A percentile compares a stretch with the other conserved stretches of the same genome.
These are phyloP conservation scores for Zygothrica quintamaculata DNA, from an alignment of 2,888 invertebrate genomes.

Conservation along the genomic window DNA sequence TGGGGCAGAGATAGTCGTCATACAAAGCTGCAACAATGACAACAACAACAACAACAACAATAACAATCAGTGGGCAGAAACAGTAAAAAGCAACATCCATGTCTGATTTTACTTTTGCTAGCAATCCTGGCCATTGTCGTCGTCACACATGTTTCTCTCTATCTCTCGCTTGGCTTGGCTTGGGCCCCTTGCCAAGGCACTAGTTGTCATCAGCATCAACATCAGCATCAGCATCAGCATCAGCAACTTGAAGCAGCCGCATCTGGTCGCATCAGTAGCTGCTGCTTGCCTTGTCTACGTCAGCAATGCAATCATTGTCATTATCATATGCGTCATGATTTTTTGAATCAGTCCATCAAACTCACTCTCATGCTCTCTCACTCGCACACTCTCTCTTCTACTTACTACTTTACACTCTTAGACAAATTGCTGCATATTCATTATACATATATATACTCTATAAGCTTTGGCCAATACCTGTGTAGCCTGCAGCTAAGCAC, in stretches of 20 bases:
- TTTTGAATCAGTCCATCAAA: constrained; percentile 55
- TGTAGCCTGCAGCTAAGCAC: no score
- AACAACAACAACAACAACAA: constrained; percentile 36
- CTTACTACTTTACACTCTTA: background rate
- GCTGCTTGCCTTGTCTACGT: constrained; percentile 20
- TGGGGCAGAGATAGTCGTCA: constrained; percentile 23
- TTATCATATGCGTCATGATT: constrained; percentile 75
- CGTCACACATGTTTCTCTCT: constrained; percentile 60
- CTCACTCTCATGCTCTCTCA: no score
- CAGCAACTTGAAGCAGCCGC: constrained; percentile 30
- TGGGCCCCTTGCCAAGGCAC: constrained; percentile 30
- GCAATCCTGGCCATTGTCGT: constrained; percentile 48
- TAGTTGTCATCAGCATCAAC: constrained; percentile 63
- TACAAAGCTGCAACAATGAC: no score
- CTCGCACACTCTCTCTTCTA: no score
- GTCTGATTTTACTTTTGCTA: constrained; percentile 46
- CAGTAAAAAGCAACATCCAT: constrained; percentile 70
- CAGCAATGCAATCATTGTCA: constrained; percentile 69
- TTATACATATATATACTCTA: no score
- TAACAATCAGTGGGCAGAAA: constrained; percentile 32
- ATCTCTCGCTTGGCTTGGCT: constrained; percentile 54
- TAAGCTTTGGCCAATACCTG: no score
- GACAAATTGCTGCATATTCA: no score
- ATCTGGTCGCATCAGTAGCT: constrained; percentile 26
- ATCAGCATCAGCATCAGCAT: constrained; percentile 52